phyloP scores from a whole-genome alignment of 2,797 vertebrate species.

The Hybognathus amarus region DNA sequence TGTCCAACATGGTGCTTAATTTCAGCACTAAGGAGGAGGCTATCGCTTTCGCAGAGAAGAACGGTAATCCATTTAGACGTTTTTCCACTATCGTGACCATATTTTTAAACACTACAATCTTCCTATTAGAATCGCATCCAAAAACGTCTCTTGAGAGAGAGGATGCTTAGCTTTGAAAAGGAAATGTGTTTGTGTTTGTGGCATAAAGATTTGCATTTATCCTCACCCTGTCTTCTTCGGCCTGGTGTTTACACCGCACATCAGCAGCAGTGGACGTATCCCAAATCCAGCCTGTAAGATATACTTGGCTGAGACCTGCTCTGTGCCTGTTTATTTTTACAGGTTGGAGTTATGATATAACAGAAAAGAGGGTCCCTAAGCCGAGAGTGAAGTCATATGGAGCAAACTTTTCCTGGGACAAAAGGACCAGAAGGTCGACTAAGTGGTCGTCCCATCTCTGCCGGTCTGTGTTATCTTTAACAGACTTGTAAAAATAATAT shows the following conservation, averaged over 20 bases:
- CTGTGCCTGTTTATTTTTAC: conserved; percentile 65
- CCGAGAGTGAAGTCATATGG: conserved; percentile 96
- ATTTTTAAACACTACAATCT: background rate
- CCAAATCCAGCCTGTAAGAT: conserved; percentile 66
- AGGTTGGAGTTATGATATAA: conserved; percentile 96
- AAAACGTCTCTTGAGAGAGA: conserved; percentile 1
- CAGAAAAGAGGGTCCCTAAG: conserved; percentile 89
- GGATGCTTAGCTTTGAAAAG: conserved; percentile 14
- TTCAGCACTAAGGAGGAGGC: conserved; percentile 94
- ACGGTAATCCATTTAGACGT: conserved; percentile 78
- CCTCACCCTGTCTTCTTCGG: conserved; percentile 66
- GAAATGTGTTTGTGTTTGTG: conserved; percentile 61
- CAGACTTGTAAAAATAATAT: conserved; percentile 71
- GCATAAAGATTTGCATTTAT: conserved; percentile 70
- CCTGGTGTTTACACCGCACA: conserved; percentile 65
- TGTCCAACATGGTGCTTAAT: conserved; percentile 90
- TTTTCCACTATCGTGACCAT: conserved; percentile 11
- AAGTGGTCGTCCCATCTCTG: conserved; percentile 85
- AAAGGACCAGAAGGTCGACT: conserved; percentile 93
- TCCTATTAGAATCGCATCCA: conserved; percentile 10
- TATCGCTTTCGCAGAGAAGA: conserved; percentile 94
- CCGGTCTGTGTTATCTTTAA: conserved; percentile 77
- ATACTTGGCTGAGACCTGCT: conserved; percentile 48
- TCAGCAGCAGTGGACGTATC: conserved; percentile 63
- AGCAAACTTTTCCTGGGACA: conserved; percentile 98